phyloP scores from a whole-genome alignment of 1,140 invertebrate genomes.

The Pissodes strobi region DNA sequence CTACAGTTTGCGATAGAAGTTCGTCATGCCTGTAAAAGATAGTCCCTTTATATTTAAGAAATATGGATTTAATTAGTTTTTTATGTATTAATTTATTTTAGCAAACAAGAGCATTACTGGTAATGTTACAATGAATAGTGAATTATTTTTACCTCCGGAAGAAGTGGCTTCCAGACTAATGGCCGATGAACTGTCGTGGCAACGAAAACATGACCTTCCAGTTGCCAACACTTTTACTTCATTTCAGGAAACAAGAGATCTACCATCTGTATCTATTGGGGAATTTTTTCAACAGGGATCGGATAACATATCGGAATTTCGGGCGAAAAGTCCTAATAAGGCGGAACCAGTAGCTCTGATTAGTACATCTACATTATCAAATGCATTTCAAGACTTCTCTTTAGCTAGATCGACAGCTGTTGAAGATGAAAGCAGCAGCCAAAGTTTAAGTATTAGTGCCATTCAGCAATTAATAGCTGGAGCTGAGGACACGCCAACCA shows the following conservation, averaged over 20 bases:
- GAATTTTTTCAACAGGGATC: constrained; percentile 45
- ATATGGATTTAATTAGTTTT: no score
- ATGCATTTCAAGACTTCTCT: constrained; percentile 2
- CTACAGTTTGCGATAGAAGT: no score
- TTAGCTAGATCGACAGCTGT: no score
- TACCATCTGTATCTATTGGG: constrained; percentile 43
- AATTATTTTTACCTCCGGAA: constrained; percentile 42
- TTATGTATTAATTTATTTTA: no score
- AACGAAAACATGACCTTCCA: constrained; percentile 43
- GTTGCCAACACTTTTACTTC: background rate
- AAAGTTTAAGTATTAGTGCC: constrained; percentile 39
- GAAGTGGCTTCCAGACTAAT: constrained; percentile 36
- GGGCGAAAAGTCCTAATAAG: constrained; percentile 35
- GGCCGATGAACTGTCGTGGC: constrained; percentile 47
- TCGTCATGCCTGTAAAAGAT: no score
- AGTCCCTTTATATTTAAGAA: no score
- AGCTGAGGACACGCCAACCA: constrained; percentile 29
- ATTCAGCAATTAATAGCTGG: constrained; percentile 36
- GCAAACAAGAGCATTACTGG: constrained; percentile 12
- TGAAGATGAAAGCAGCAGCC: background rate
- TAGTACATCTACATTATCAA: constrained; percentile 21
- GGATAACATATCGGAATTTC: constrained; percentile 36
- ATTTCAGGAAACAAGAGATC: constrained; percentile 15
- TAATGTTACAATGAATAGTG: constrained; percentile 28
- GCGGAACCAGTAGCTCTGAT: constrained; percentile 36